Conservation (phyloP, 2,888 invertebrate genomes). For the Dorcus hopei region DNA sequence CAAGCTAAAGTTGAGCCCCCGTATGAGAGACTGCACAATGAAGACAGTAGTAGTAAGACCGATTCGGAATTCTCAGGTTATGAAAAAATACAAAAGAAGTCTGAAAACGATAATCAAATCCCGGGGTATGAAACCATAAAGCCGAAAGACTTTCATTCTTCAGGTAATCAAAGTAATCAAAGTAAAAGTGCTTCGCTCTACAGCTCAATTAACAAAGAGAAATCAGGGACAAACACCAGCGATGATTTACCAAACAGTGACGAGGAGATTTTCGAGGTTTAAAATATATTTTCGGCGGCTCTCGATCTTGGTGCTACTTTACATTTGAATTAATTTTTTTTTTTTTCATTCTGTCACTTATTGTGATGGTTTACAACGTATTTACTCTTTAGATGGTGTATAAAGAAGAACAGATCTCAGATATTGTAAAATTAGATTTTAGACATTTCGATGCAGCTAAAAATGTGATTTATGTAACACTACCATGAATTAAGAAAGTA, state of each 20-base stretch:
- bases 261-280: constrained; percentile 24
- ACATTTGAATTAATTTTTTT: not conserved
- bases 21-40: constrained; percentile 58
- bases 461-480: too few relatives aligned
- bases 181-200: constrained; percentile 58
- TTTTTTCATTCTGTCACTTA: not conserved
- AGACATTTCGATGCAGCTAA: too few relatives aligned
- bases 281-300: not conserved
- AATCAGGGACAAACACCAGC: constrained; percentile 8
- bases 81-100: constrained; percentile 31
- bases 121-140: constrained; percentile 16
- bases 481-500: too few relatives aligned
- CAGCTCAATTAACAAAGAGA: constrained; percentile 53
- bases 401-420: too few relatives aligned
- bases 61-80: constrained; percentile 36
- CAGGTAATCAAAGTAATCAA: not conserved
- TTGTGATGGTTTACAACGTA: not conserved
- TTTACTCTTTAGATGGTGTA: not conserved
- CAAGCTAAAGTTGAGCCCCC: constrained; percentile 57
- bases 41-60: constrained; percentile 34
- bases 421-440: too few relatives aligned
- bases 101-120: not conserved
- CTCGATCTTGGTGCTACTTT: constrained; percentile 9
- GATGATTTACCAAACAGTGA: constrained; percentile 15
- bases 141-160: constrained; percentile 4